phyloP scores from a whole-genome alignment of 1,140 invertebrate genomes.

The Epicauta chinensis region DNA sequence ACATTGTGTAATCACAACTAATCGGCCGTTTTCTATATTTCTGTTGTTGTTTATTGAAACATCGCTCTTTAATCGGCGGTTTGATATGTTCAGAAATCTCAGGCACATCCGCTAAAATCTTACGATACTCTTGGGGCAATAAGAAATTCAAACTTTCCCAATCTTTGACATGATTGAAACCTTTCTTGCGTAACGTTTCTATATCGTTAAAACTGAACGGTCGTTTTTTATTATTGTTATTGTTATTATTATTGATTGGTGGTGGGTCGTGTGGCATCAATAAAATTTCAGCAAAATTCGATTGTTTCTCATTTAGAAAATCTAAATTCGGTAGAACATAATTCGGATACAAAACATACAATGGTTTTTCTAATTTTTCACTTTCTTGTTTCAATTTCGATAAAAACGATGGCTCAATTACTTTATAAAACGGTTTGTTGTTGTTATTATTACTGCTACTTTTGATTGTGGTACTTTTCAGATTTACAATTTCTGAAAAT shows the following conservation, averaged over 20 bases:
- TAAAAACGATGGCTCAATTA: slow-evolving; percentile 59
- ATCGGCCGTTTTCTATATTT: slow-evolving; percentile 47
- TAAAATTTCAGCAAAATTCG: slow-evolving; percentile 50
- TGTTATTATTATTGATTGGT: slow-evolving; percentile 29
- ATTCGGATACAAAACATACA: slow-evolving; percentile 88
- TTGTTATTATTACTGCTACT: slow-evolving; percentile 18
- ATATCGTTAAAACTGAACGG: slow-evolving; percentile 82
- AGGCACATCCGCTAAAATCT: slow-evolving; percentile 67
- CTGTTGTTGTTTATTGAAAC: slow-evolving; percentile 52
- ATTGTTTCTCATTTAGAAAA: slow-evolving; percentile 64
- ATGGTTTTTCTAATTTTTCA: slow-evolving; percentile 61
- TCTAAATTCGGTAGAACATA: slow-evolving; percentile 84
- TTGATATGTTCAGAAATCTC: slow-evolving; percentile 61
- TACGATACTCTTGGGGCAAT: slow-evolving; percentile 71
- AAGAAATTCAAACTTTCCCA: slow-evolving; percentile 87
- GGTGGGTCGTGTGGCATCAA: slow-evolving; percentile 38
- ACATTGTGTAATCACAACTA: slow-evolving; percentile 57
- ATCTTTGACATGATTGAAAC: slow-evolving; percentile 77
- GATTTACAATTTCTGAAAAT: slow-evolving; percentile 40
- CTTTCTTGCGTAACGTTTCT: slow-evolving; percentile 69
- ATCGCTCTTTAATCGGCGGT: slow-evolving; percentile 46
- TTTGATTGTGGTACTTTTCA: too few relatives aligned
- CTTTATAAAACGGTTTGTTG: slow-evolving; percentile 43
- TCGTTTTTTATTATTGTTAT: slow-evolving; percentile 40
- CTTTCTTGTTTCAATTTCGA: slow-evolving; percentile 56